A percentile compares a stretch with the other conserved stretches of the same genome.
These are phyloP conservation scores for Proisotoma minuta DNA, from an alignment of 2,888 invertebrate species.

Conservation along the genomic window DNA sequence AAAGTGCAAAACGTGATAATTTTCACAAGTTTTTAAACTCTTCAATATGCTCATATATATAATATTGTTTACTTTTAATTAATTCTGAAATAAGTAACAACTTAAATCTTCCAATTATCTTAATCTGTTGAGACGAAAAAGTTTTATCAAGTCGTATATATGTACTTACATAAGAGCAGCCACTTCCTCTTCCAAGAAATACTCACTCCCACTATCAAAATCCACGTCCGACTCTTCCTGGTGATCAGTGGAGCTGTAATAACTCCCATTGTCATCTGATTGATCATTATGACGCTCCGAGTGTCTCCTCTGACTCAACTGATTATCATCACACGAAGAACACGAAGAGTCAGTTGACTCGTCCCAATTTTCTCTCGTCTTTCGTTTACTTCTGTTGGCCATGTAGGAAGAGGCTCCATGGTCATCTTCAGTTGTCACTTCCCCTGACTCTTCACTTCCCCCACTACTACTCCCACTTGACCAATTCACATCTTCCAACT, in stretches of 20 bases:
- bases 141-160: no score
- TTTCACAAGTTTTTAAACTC: no score
- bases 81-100: no score
- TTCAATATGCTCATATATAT: no score
- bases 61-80: no score
- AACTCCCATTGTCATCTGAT: background rate
- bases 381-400: background rate
- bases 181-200: conserved; percentile 3
- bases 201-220: background rate
- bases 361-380: background rate
- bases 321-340: conserved; percentile 9
- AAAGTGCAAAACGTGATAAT: no score
- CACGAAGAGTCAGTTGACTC: conserved; percentile 7
- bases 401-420: no score
- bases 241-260: conserved; percentile 1
- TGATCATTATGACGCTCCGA: background rate
- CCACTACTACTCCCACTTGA: conserved; percentile 17
- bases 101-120: conserved; percentile 1
- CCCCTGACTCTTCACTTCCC: conserved; percentile 7
- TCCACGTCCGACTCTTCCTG: background rate
- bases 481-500: conserved; percentile 9
- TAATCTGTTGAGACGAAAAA: background rate
- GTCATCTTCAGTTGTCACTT: conserved; percentile 2
- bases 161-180: conserved; percentile 1
- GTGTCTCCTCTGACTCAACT: background rate